Percentiles rank a stretch among this genome's conserved stretches.
Conservation (phyloP, 2,888 invertebrate genomes). For the Acleris emargana region DNA sequence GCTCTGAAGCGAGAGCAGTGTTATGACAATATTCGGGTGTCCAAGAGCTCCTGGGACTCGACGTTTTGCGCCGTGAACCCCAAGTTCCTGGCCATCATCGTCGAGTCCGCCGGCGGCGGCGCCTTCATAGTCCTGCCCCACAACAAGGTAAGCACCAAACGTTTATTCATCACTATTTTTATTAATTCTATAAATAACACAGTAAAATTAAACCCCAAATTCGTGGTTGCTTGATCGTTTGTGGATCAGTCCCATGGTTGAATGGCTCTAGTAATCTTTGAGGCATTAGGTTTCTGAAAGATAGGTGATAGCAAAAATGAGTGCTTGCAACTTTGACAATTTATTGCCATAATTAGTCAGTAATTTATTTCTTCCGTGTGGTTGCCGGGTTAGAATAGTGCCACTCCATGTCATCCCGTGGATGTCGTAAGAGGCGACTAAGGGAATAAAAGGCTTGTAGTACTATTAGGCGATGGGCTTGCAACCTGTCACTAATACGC, state of each 20-base stretch:
- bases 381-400: too few relatives aligned
- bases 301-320: too few relatives aligned
- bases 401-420: too few relatives aligned
- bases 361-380: too few relatives aligned
- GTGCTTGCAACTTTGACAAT: too few relatives aligned
- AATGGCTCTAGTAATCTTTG: too few relatives aligned
- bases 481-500: too few relatives aligned
- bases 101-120: constrained; percentile 98
- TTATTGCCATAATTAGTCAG: too few relatives aligned
- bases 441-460: too few relatives aligned
- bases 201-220: constrained; percentile 10
- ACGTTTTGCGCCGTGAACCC: constrained; percentile 99
- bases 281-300: too few relatives aligned
- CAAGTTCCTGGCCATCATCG: constrained; percentile 98
- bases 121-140: constrained; percentile 97
- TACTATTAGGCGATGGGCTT: too few relatives aligned
- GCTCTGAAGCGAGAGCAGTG: constrained; percentile 97
- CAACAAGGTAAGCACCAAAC: constrained; percentile 88
- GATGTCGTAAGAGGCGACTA: too few relatives aligned
- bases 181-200: constrained; percentile 36
- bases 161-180: constrained; percentile 4
- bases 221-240: not conserved
- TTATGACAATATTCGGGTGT: constrained; percentile 98
- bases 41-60: constrained; percentile 99
- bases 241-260: not conserved